phyloP scores from a whole-genome alignment of 2,113 vertebrate species.

The Calypte anna region DNA sequence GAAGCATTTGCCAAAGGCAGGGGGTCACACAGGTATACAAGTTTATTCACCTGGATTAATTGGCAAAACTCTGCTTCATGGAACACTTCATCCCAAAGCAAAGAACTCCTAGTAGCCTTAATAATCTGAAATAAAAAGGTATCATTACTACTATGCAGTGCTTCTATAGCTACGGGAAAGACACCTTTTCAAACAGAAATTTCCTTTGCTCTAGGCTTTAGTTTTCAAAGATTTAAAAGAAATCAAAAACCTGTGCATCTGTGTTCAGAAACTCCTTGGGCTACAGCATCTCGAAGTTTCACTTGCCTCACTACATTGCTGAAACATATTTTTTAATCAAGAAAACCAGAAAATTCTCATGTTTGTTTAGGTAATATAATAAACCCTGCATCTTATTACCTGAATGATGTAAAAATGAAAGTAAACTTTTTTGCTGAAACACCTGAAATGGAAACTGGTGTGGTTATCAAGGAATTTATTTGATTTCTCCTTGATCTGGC shows the following conservation, averaged over 20 bases:
- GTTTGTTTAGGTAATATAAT: background rate
- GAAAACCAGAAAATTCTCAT: background rate
- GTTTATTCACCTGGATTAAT: background rate
- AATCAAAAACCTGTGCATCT: background rate
- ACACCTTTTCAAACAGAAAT: background rate
- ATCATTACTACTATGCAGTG: background rate
- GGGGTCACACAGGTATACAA: background rate
- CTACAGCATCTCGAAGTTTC: background rate
- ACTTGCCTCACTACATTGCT: background rate
- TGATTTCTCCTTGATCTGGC: background rate
- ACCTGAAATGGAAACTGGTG: background rate
- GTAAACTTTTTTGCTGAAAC: background rate
- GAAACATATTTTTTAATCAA: background rate
- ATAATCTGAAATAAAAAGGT: background rate
- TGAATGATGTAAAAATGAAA: background rate
- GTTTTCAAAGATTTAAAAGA: background rate
- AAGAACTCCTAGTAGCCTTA: background rate
- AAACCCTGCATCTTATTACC: background rate
- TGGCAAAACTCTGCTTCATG: background rate
- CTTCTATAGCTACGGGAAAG: background rate
- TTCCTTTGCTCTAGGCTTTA: background rate
- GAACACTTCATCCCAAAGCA: background rate
- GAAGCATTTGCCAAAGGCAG: background rate
- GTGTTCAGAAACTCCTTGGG: background rate
- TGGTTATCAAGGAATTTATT: background rate